Conservation (phyloP, 2,888 invertebrate species). For the Trissolcus brochymenae region DNA sequence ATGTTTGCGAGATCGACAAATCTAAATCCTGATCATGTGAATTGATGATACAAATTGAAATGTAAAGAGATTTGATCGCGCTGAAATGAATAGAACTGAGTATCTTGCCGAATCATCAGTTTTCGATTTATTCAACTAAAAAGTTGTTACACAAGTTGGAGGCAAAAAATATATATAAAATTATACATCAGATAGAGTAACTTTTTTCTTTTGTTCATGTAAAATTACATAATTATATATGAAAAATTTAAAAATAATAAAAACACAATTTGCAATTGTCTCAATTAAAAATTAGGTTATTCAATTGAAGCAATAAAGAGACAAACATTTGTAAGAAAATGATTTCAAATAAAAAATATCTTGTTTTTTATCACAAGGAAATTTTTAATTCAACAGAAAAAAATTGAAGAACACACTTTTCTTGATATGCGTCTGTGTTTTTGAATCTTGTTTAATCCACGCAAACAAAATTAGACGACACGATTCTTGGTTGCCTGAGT, state of each 20-base stretch:
- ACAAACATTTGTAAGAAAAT: no score
- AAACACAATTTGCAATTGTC: no score
- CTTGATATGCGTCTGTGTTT: background rate
- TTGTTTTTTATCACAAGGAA: background rate
- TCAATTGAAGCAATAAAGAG: no score
- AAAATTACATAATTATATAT: no score
- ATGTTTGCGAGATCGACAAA: constrained; percentile 23
- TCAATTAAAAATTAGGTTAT: no score
- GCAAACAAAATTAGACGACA: constrained; percentile 29
- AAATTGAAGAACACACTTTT: background rate
- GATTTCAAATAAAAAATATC: background rate
- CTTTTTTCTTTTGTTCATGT: no score
- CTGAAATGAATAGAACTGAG: constrained; percentile 1
- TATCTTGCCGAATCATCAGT: background rate
- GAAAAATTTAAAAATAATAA: no score
- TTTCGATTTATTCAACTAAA: background rate
- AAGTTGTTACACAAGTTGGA: background rate
- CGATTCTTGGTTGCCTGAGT: constrained; percentile 11
- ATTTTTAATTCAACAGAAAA: background rate
- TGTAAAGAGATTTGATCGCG: constrained; percentile 13
- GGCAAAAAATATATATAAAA: no score
- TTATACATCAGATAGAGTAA: no score
- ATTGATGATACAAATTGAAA: constrained; percentile 20
- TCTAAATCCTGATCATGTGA: constrained; percentile 35
- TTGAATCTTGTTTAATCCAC: constrained; percentile 17